Base-by-base conservation (phyloP, 2,113 vertebrate species). In the Hippocampus comes region DNA sequence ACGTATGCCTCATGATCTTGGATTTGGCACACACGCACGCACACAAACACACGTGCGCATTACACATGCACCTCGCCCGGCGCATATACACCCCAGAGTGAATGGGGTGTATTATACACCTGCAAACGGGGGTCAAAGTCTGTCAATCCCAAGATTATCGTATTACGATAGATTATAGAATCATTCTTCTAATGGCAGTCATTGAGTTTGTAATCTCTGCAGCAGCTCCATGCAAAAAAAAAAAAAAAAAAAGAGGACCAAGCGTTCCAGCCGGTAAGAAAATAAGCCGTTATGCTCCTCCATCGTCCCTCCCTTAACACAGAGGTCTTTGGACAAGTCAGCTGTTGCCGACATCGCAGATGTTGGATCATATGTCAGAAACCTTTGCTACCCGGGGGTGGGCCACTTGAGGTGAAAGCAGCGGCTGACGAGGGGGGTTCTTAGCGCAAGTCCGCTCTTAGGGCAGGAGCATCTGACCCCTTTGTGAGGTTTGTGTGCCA, bases 111-210 rank as follows among this genome's bases (percentile, higher is more conserved):
- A 94, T 97, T 95, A 95, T 95, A 89, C 86, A 96, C 94, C 95
- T 96, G 93, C 27, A 74, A 74, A 73, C 93, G 43, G 90, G 93
- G 95, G 95, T 95, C 95, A 96, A 95, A 96, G 95, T 97, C 96
- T 95, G 89, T 92, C 92, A 94, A 94, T 92, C 94, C 92, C 90
- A 89, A 90, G 95, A 90, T 98, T 96, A 97, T 93, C 87, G 93
- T 94, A 95, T 96, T 96, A 97, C 92, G 91, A 92, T 94, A 94
- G 93, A 97, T 98, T 96, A 96, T 94, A 95, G 94, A 95, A 96
- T 95, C 94, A 94, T 89, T 95, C 93, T 38, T 90, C 94, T 95
- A 94, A 92, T 93, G 91, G 91, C 92, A 93, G 93, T 94, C 92
- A 91, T 90, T 94, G 92, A 94, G 92, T 93, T 95, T 94, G 88